phyloP scores from a whole-genome alignment of 1,140 invertebrate species.

The Pollicipes pollicipes region DNA sequence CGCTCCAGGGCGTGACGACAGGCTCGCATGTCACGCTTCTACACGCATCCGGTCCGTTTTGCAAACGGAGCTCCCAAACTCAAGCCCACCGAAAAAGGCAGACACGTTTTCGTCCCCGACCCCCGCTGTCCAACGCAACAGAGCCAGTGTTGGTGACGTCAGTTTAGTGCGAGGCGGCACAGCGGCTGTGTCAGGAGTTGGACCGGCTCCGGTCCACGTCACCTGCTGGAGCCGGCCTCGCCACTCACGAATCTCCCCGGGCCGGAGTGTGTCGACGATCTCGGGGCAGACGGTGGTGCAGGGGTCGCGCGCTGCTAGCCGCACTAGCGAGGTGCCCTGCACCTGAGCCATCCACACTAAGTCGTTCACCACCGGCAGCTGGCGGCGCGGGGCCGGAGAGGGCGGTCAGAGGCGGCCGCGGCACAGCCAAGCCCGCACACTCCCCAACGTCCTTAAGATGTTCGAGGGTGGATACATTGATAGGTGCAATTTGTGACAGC shows the following conservation, averaged over 20 bases:
- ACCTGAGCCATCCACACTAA: constrained; percentile 54
- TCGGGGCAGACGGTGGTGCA: constrained; percentile 47
- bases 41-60: too few relatives aligned
- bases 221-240: too few relatives aligned
- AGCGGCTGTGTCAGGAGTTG: too few relatives aligned
- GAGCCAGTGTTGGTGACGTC: too few relatives aligned
- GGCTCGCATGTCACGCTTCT: too few relatives aligned
- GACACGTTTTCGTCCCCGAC: too few relatives aligned
- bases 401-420: not conserved
- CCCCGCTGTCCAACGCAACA: too few relatives aligned
- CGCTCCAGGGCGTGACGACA: too few relatives aligned
- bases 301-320: constrained; percentile 43
- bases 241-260: constrained; percentile 46
- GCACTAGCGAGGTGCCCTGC: constrained; percentile 43
- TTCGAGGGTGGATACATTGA: not conserved
- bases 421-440: not conserved
- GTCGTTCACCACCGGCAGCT: constrained; percentile 18
- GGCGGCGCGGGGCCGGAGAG: not conserved
- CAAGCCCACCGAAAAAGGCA: too few relatives aligned
- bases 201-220: too few relatives aligned
- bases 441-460: not conserved
- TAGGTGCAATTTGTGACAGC: not conserved
- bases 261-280: constrained; percentile 41
- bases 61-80: too few relatives aligned
- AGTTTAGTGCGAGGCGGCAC: too few relatives aligned